Conservation (phyloP, 2,113 vertebrate species). For the Lycocorax pyrrhopterus region DNA sequence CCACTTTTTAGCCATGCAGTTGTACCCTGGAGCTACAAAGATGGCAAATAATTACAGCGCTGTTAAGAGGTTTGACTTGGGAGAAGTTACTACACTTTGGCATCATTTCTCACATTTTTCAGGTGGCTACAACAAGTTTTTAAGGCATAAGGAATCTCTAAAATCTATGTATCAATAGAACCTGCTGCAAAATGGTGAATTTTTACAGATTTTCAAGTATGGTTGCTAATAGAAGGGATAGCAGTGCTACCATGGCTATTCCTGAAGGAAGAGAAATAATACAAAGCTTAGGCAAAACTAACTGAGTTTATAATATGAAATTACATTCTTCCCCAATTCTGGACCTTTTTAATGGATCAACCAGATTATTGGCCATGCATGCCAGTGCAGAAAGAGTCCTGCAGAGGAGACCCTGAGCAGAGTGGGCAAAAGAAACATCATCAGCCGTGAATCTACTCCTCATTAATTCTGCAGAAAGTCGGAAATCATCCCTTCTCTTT, state of each 20-base stretch:
- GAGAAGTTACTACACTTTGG: not conserved
- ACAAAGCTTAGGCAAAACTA: not conserved
- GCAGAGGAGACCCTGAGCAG: not conserved
- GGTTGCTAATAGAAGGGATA: not conserved
- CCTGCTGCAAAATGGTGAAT: not conserved
- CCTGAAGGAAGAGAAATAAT: not conserved
- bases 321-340: not conserved
- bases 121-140: not conserved
- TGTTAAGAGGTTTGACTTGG: not conserved
- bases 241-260: not conserved
- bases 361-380: fast-evolving
- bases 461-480: not conserved
- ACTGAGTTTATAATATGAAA: not conserved
- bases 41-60: not conserved
- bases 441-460: not conserved
- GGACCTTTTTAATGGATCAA: not conserved
- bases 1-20: not conserved
- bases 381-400: not conserved
- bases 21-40: not conserved
- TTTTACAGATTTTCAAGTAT: not conserved
- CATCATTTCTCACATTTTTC: not conserved
- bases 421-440: not conserved
- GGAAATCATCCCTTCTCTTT: not conserved
- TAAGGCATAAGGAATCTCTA: not conserved
- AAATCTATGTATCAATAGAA: not conserved